Conservation (phyloP, 2,888 invertebrate species). For the Caenorhabditis sp. region DNA sequence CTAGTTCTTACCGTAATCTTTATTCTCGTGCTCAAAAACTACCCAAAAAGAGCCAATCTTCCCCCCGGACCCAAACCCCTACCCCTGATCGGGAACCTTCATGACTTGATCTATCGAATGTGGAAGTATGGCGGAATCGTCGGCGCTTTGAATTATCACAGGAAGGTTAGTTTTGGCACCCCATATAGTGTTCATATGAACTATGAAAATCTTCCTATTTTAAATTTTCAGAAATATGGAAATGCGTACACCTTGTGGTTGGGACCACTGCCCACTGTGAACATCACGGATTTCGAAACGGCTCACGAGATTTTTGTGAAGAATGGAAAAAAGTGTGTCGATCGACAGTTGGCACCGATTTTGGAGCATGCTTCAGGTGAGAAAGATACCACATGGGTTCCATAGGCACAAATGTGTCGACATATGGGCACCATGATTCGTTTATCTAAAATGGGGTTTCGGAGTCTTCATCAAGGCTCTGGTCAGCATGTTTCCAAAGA, state of each 20-base stretch:
- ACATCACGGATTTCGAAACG: constrained; percentile 13
- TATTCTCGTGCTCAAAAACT: too few species aligned
- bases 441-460: too few species aligned
- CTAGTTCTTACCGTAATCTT: too few species aligned
- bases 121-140: constrained; percentile 31
- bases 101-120: constrained; percentile 25
- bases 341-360: constrained; percentile 30
- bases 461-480: too few species aligned
- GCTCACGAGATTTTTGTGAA: constrained; percentile 32
- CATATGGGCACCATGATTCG: too few species aligned
- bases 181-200: neutral
- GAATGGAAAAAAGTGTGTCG: constrained; percentile 26
- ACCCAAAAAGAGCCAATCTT: too few species aligned
- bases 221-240: constrained; percentile 31
- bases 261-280: constrained; percentile 23
- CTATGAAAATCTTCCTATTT: too few species aligned
- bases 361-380: constrained; percentile 6
- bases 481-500: too few species aligned
- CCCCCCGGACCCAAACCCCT: constrained; percentile 58
- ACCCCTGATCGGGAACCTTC: constrained; percentile 56
- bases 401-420: too few species aligned
- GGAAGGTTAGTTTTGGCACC: constrained; percentile 13
- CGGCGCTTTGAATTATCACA: constrained; percentile 24
- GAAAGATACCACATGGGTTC: too few species aligned
- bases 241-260: constrained; percentile 39